These are phyloP conservation scores for Stenoptilia bipunctidactyla DNA, from an alignment of 2,888 invertebrate species.

Conservation along the genomic window DNA sequence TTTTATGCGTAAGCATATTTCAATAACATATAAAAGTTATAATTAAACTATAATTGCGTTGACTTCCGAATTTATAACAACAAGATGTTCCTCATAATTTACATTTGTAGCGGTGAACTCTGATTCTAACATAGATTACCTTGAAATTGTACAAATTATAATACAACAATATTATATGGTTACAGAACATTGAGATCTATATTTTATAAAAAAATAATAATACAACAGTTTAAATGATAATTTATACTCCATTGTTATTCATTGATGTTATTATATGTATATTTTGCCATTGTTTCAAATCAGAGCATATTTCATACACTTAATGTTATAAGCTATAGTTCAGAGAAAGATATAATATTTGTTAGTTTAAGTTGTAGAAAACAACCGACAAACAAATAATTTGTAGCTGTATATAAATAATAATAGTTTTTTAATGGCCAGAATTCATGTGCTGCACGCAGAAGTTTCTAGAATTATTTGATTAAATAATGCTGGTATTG, in stretches of 20 bases:
- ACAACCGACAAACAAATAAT: no score
- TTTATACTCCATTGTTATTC: slow-evolving; percentile 72
- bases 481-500: no score
- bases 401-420: no score
- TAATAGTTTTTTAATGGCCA: no score
- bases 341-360: slow-evolving; percentile 19
- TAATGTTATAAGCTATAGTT: slow-evolving; percentile 49
- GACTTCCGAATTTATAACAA: no score
- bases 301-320: slow-evolving; percentile 71
- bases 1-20: background rate
- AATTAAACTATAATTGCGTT: no score
- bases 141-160: background rate
- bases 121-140: background rate
- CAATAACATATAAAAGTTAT: no score
- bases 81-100: no score
- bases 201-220: slow-evolving; percentile 71
- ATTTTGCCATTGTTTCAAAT: slow-evolving; percentile 72
- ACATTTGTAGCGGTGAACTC: no score
- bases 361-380: no score
- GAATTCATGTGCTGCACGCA: no score
- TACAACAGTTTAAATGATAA: slow-evolving; percentile 71
- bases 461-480: no score
- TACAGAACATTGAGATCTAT: slow-evolving; percentile 50
- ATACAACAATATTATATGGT: background rate
- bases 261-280: slow-evolving; percentile 72